Conservation (phyloP, 2,113 vertebrate genomes). For the Notothenia rossii region DNA sequence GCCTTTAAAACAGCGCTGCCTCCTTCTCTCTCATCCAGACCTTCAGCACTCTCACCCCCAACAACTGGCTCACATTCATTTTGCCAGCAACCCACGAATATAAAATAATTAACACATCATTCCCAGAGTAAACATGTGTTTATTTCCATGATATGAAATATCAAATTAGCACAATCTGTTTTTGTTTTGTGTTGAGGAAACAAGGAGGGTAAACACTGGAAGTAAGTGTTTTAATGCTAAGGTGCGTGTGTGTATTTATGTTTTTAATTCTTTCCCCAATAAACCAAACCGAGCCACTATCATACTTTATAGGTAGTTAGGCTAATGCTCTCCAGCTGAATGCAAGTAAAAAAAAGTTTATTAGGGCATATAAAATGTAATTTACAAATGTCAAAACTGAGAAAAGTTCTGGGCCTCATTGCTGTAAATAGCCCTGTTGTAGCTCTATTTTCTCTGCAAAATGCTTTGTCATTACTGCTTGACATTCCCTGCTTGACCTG, state of each 20-base stretch:
- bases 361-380: constrained; percentile 57
- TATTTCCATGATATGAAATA: constrained; percentile 45
- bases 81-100: constrained; percentile 15
- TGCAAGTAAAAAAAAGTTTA: constrained; percentile 69
- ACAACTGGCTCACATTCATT: constrained; percentile 62
- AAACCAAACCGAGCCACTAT: constrained; percentile 62
- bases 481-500: constrained; percentile 72
- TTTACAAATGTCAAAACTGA: constrained; percentile 66
- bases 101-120: constrained; percentile 25
- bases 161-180: constrained; percentile 41
- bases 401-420: constrained; percentile 54
- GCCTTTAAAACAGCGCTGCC: constrained; percentile 69
- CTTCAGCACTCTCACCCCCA: constrained; percentile 54
- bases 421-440: constrained; percentile 61
- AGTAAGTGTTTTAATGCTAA: constrained; percentile 41
- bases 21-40: constrained; percentile 68
- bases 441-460: constrained; percentile 65
- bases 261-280: constrained; percentile 72
- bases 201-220: constrained; percentile 39
- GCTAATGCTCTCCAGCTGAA: constrained; percentile 70
- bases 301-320: constrained; percentile 67
- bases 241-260: constrained; percentile 30
- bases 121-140: constrained; percentile 28
- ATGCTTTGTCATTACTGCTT: constrained; percentile 78
- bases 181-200: constrained; percentile 52